These are phyloP conservation scores for Brienomyrus longianalis DNA, from an alignment of 2,113 vertebrate genomes.

Conservation along the genomic window DNA sequence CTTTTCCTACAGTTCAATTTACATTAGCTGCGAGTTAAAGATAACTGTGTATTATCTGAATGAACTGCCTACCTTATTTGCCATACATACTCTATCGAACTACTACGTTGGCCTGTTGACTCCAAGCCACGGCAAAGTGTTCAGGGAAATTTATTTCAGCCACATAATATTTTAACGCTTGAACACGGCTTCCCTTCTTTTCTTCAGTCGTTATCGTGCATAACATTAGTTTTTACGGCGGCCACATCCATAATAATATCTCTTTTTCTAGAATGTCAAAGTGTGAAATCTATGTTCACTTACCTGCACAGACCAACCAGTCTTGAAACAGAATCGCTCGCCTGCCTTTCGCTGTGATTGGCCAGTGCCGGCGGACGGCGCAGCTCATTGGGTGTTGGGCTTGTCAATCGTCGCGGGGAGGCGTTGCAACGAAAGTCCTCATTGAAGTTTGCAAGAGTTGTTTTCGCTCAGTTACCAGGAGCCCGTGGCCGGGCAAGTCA, in stretches of 20 bases:
- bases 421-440: conserved; percentile 27
- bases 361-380: conserved; percentile 18
- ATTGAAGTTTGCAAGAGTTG: conserved; percentile 35
- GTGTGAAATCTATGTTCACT: conserved; percentile 55
- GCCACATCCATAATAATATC: background rate
- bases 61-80: background rate
- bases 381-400: conserved; percentile 43
- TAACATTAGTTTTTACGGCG: background rate
- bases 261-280: conserved; percentile 35
- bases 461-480: conserved; percentile 11
- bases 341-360: conserved; percentile 56
- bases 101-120: conserved; percentile 46
- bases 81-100: background rate
- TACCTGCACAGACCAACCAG: conserved; percentile 75
- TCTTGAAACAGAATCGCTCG: conserved; percentile 61
- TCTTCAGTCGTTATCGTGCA: background rate
- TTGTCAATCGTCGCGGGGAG: conserved; percentile 44
- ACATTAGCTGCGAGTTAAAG: conserved; percentile 9
- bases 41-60: background rate
- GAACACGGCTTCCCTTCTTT: background rate
- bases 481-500: background rate
- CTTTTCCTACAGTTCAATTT: background rate
- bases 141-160: background rate
- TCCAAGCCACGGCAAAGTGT: conserved; percentile 32
- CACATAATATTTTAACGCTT: background rate